Conservation (phyloP, 2,113 vertebrate species). For the Heterochromis multidens region DNA sequence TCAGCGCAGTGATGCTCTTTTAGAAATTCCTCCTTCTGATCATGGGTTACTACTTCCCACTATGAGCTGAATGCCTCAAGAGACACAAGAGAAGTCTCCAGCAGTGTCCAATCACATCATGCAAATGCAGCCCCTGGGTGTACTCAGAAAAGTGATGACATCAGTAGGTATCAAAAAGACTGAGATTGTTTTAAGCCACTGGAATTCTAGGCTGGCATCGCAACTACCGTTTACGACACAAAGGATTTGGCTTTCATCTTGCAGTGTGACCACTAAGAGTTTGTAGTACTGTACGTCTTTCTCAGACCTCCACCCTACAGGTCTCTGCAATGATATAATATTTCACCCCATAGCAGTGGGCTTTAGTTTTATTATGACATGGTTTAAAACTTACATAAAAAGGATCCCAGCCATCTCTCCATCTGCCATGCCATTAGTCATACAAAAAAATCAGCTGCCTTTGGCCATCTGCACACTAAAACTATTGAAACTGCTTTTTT, state of each 20-base stretch:
- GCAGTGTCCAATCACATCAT: constrained; percentile 8
- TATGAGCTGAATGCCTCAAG: background rate
- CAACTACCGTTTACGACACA: background rate
- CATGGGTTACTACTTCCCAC: background rate
- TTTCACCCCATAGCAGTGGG: background rate
- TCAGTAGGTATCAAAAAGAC: background rate
- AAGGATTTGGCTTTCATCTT: background rate
- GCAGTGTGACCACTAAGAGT: background rate
- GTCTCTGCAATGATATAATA: background rate
- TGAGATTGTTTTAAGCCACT: background rate
- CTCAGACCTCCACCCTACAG: background rate
- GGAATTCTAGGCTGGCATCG: background rate
- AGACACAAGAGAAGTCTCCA: constrained; percentile 6
- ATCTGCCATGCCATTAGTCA: background rate
- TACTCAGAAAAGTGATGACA: background rate
- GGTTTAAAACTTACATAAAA: background rate
- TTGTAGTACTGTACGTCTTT: background rate
- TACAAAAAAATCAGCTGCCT: background rate
- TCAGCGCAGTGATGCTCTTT: background rate
- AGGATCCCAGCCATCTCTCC: background rate
- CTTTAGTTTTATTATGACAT: background rate
- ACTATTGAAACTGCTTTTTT: background rate
- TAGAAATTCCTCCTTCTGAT: background rate
- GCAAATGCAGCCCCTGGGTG: background rate
- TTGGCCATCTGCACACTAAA: background rate